These are phyloP conservation scores for Podabrus alpinus DNA, from an alignment of 2,888 invertebrate species.

Conservation along the genomic window DNA sequence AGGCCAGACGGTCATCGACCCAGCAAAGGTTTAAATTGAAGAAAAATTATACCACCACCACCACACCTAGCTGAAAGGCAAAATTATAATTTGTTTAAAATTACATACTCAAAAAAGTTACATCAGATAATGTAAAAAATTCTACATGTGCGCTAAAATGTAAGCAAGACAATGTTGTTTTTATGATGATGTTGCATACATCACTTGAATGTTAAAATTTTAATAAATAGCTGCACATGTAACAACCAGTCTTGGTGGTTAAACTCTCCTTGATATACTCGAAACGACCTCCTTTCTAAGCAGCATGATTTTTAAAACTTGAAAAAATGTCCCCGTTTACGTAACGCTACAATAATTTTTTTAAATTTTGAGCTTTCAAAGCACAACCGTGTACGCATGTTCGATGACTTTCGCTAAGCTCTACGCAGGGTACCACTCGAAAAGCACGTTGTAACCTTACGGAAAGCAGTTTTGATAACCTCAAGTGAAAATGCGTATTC, in stretches of 20 bases:
- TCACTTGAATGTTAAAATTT: neutral
- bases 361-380: neutral
- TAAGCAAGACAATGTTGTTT: neutral
- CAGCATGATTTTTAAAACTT: neutral
- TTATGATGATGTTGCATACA: neutral
- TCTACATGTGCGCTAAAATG: neutral
- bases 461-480: constrained; percentile 31
- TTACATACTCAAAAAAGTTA: neutral
- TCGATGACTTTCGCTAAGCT: constrained; percentile 33
- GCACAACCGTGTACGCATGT: constrained; percentile 13
- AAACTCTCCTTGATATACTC: neutral
- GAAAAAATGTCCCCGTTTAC: neutral
- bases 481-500: neutral
- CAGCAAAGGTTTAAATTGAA: neutral
- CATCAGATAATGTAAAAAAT: neutral
- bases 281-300: constrained; percentile 1
- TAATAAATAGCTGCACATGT: neutral
- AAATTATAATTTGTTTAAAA: neutral
- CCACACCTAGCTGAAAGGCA: neutral
- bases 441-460: constrained; percentile 1
- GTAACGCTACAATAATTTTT: neutral
- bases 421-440: constrained; percentile 19
- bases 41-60: neutral
- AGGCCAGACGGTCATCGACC: constrained; percentile 1
- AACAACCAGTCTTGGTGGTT: neutral